Percentiles rank a stretch among this genome's conserved stretches.
Evolutionary conservation across 2,113 vertebrate species (phyloP).

Genomic region (Paratilapia polleni): DNA sequence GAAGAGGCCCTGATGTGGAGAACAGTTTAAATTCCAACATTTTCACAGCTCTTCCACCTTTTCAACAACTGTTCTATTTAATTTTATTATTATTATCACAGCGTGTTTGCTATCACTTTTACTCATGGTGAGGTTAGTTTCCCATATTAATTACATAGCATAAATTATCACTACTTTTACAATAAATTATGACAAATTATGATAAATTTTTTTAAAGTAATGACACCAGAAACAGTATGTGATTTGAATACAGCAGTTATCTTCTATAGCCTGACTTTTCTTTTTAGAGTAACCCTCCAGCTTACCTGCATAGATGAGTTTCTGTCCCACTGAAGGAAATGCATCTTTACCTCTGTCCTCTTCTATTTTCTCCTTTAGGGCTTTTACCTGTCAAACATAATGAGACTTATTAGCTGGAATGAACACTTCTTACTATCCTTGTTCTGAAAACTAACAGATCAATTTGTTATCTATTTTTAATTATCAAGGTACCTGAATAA

Average conservation of each 20-base stretch:
- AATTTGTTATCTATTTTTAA: too few species aligned
- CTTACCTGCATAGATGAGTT: constrained; percentile 84
- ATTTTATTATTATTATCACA: not conserved
- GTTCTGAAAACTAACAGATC: not conserved
- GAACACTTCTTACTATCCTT: not conserved
- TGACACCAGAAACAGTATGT: not conserved
- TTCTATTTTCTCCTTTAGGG: constrained; percentile 81
- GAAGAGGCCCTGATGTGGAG: not conserved
- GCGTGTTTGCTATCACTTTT: not conserved
- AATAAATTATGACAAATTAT: too few species aligned
- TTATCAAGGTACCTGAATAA: not conserved
- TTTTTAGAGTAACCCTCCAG: not conserved
- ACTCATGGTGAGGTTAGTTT: not conserved
- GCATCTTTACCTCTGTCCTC: constrained; percentile 77
- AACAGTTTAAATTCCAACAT: not conserved
- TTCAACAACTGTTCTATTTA: not conserved
- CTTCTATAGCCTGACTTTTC: not conserved
- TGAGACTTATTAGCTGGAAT: not conserved
- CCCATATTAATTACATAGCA: not conserved
- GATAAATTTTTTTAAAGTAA: not conserved
- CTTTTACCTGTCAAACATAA: constrained; percentile 72
- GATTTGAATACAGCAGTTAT: not conserved
- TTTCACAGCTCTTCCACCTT: not conserved
- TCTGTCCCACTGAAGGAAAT: constrained; percentile 79
- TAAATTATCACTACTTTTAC: not conserved